These are phyloP conservation scores for Rallus crepitans DNA, from an alignment of 2,797 vertebrate genomes.

Conservation along the genomic window DNA sequence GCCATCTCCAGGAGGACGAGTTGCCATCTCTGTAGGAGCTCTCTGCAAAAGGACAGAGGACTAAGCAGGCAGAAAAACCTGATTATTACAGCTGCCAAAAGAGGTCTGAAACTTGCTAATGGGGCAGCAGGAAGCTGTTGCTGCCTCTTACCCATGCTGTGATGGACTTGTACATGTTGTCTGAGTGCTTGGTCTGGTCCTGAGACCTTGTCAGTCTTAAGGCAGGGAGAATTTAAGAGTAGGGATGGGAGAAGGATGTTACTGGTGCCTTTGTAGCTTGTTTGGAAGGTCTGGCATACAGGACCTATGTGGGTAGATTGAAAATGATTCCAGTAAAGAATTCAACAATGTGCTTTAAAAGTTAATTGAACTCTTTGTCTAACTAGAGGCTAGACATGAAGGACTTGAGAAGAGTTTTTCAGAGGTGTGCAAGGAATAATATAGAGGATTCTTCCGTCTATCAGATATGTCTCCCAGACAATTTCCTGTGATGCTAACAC, in stretches of 20 bases:
- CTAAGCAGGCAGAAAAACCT: background rate
- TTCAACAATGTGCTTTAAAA: background rate
- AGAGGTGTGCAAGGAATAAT: background rate
- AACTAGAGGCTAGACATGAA: background rate
- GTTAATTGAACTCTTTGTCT: background rate
- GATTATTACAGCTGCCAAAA: background rate
- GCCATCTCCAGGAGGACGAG: background rate
- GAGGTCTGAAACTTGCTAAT: background rate
- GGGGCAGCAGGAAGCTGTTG: background rate
- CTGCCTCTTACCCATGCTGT: background rate
- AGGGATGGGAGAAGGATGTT: background rate
- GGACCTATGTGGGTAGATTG: background rate
- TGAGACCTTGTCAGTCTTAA: background rate
- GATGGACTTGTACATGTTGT: background rate
- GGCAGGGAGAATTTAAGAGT: background rate
- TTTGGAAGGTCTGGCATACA: background rate
- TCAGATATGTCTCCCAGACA: accelerated
- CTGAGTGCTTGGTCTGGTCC: background rate
- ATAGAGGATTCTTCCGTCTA: background rate
- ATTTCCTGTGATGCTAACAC: background rate
- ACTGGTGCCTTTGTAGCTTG: background rate
- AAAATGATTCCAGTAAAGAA: background rate
- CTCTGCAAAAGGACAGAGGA: background rate
- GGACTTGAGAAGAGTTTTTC: background rate
- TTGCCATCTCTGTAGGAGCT: background rate